These are phyloP conservation scores for Lithophane semibrunnea DNA, from an alignment of 2,888 invertebrate species.

Conservation along the genomic window DNA sequence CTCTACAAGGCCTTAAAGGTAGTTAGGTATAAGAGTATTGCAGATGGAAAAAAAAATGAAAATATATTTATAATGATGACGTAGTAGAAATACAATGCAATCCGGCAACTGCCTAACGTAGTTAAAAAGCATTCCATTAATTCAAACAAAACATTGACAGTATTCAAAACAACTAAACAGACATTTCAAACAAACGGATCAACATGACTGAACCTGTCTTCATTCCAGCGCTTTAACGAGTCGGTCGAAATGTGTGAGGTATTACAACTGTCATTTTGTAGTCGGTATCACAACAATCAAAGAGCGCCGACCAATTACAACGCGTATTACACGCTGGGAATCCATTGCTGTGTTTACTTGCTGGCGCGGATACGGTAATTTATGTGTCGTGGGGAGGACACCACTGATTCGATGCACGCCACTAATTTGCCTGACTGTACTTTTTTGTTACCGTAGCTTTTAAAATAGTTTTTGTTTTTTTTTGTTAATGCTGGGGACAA, in stretches of 20 bases:
- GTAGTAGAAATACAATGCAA: not conserved
- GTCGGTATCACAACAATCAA: conserved; percentile 69
- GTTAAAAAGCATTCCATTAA: not conserved
- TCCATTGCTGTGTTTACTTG: conserved; percentile 70
- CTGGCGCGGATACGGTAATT: conserved; percentile 70
- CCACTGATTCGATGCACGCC: conserved; percentile 59
- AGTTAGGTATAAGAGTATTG: no score
- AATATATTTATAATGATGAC: no score
- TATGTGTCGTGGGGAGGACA: conserved; percentile 67
- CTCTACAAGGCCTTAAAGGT: no score
- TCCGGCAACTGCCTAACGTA: not conserved
- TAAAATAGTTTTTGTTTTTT: not conserved
- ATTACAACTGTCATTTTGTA: conserved; percentile 70
- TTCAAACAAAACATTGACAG: not conserved
- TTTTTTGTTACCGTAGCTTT: conserved; percentile 4
- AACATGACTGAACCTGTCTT: conserved; percentile 35
- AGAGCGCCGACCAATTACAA: conserved; percentile 72
- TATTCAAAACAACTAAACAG: not conserved
- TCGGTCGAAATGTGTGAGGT: conserved; percentile 47
- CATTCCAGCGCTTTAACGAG: conserved; percentile 38
- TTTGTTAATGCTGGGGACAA: no score
- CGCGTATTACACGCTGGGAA: conserved; percentile 55
- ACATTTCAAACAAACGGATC: conserved; percentile 29
- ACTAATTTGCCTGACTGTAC: conserved; percentile 48
- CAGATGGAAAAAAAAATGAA: no score